Base-by-base conservation (phyloP, 2,797 vertebrate genomes). In the Spea hammondii region DNA sequence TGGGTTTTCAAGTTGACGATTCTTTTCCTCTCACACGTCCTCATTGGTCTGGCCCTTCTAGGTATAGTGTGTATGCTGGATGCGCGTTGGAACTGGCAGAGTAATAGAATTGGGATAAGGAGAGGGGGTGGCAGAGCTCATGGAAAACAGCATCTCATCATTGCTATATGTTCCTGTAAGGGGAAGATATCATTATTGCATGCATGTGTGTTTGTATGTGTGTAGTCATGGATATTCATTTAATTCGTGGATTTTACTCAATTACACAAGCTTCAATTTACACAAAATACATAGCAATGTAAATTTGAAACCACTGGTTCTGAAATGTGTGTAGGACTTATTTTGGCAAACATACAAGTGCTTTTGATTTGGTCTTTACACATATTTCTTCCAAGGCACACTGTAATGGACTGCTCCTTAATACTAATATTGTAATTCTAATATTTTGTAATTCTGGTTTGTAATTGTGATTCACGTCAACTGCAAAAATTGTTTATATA, bases 21-120 rank as follows among this genome's bases (percentile, higher is more conserved):
- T 50, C 47, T 77, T 81, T 73, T 73, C 74, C 74, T 77, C 69
- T 77, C 48, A 64, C 74, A 77, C 79, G 51, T 76, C 55, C 48
- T 49, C 45, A 45, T 44, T 44, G 64, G 62, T 68, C 55, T 66
- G 13, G 13, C 55, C 46, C 9, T 13, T 10, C 64, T 46, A 77
- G 55, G 57, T 48, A 62, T 10, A 72, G 44, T 54, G 44, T 54
- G 8, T 71, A 55, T 72, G 45, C 70, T 72, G 54, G 12, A 49
- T 45, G 44, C 11, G 4, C n/a, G 50, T 60, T 60, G 32, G 10
- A 5, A 6, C 5, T 51, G 48, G n/a, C 48, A 74, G 72, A 17
- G 44, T 32, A 32, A 32, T 32, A 32, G 32, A 1, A 32, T 8
- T 17, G 47, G 48, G 47, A 62, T 62, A 62, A 6, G 59, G 59